These are phyloP conservation scores for Itoplectis maculator DNA, from an alignment of 2,888 invertebrate species.

Conservation along the genomic window DNA sequence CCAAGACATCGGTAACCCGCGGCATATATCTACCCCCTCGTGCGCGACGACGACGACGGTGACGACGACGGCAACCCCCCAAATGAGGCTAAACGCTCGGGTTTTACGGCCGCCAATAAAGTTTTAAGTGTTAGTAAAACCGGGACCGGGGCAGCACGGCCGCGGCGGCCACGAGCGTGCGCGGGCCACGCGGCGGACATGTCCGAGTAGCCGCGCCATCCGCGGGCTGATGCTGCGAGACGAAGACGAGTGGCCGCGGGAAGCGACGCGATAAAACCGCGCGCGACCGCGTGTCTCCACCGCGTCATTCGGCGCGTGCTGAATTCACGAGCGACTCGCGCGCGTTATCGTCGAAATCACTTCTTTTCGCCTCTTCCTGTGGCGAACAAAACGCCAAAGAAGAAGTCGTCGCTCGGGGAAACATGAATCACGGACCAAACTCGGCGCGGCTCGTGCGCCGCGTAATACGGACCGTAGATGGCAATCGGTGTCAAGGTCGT, in stretches of 20 bases:
- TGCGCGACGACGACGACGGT: conserved; percentile 15
- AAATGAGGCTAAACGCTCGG: conserved; percentile 83
- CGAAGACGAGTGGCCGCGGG: conserved; percentile 56
- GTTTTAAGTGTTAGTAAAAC: conserved; percentile 84
- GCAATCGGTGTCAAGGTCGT: conserved; percentile 83
- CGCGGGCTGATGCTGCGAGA: conserved; percentile 45
- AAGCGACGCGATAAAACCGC: conserved; percentile 27
- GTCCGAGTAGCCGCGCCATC: conserved; percentile 54
- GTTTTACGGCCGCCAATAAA: conserved; percentile 84
- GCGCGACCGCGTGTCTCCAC: not conserved
- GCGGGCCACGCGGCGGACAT: conserved; percentile 63
- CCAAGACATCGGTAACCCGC: conserved; percentile 65
- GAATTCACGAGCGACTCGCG: conserved; percentile 44
- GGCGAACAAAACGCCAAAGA: not conserved
- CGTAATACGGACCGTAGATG: conserved; percentile 56
- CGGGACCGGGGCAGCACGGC: conserved; percentile 62
- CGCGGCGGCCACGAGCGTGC: conserved; percentile 62
- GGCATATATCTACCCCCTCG: conserved; percentile 66
- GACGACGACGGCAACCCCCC: conserved; percentile 61
- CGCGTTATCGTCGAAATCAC: conserved; percentile 20
- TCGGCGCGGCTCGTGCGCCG: conserved; percentile 6
- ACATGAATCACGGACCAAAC: conserved; percentile 71
- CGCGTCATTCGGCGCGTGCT: conserved; percentile 41
- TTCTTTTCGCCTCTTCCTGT: not conserved
- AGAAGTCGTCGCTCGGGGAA: not conserved